Percentiles rank a stretch among this genome's conserved stretches.
Evolutionary conservation across 2,797 vertebrate species (phyloP).

Genomic region (Microchirus variegatus): DNA sequence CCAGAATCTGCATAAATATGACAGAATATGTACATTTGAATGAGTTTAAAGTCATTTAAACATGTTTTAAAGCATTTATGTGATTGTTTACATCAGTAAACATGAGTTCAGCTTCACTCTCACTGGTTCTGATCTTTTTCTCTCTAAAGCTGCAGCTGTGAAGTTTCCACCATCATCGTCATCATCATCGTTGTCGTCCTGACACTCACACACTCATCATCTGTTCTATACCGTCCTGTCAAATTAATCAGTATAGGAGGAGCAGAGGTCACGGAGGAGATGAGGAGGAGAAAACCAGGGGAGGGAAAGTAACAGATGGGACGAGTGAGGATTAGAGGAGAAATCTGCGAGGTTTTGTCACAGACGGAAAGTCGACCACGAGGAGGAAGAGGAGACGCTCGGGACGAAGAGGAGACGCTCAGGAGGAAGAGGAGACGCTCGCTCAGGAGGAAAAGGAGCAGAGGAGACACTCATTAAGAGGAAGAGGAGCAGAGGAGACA

Average conservation of each 20-base stretch:
- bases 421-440: neutral
- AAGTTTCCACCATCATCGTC: too few relatives aligned
- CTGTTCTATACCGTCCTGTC: slow-evolving; percentile 27
- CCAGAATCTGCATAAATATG: too few relatives aligned
- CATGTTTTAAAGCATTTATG: too few relatives aligned
- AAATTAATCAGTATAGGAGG: slow-evolving; percentile 46
- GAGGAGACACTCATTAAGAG: too few relatives aligned
- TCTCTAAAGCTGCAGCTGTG: too few relatives aligned
- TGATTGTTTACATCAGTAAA: too few relatives aligned
- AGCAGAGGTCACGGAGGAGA: slow-evolving; percentile 31
- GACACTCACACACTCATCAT: neutral
- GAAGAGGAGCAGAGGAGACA: neutral
- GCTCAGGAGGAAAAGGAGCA: too few relatives aligned
- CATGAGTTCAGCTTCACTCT: too few relatives aligned
- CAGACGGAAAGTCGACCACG: slow-evolving; percentile 58
- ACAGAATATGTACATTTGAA: too few relatives aligned
- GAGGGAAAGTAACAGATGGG: slow-evolving; percentile 65
- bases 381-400: slow-evolving; percentile 15
- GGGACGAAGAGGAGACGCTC: neutral
- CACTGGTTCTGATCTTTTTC: too few relatives aligned
- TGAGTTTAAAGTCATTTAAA: too few relatives aligned
- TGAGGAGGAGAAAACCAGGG: neutral
- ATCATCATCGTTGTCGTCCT: too few relatives aligned
- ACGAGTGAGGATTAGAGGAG: slow-evolving; percentile 68
- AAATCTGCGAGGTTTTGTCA: slow-evolving; percentile 68